Conservation (phyloP, 2,888 invertebrate genomes). For the Parasteatoda lunata region DNA sequence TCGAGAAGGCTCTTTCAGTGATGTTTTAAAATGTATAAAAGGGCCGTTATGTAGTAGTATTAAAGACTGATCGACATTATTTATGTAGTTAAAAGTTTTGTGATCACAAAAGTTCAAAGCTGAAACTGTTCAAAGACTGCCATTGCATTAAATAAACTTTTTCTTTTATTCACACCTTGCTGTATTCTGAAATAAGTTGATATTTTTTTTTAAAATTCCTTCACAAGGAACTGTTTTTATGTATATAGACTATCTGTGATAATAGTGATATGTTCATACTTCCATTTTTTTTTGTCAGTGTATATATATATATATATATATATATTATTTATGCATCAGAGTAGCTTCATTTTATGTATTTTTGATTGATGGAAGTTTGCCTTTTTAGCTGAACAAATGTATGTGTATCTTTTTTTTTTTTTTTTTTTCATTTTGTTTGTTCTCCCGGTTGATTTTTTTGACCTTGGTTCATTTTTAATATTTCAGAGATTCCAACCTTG, state of each 20-base stretch:
- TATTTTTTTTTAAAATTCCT: conserved; percentile 1
- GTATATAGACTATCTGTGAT: conserved; percentile 27
- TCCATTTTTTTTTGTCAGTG: conserved; percentile 10
- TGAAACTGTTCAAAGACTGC: not conserved
- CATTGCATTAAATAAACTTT: not conserved
- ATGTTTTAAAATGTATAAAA: too few relatives aligned
- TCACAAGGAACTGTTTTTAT: not conserved
- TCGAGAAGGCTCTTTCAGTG: too few relatives aligned
- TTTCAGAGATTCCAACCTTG: too few relatives aligned
- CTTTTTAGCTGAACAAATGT: not conserved
- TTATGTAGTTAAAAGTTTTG: too few relatives aligned
- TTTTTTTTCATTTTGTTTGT: not conserved
- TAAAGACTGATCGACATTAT: too few relatives aligned
- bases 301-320: conserved; percentile 9
- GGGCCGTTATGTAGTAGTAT: too few relatives aligned
- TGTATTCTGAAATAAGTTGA: not conserved
- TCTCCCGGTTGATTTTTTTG: not conserved
- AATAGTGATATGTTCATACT: conserved; percentile 5
- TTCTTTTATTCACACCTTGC: not conserved
- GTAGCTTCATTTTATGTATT: not conserved
- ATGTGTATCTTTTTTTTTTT: not conserved
- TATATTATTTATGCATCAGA: conserved; percentile 17
- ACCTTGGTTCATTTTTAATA: too few relatives aligned
- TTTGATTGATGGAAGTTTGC: not conserved
- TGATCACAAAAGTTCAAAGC: too few relatives aligned